Conservation (phyloP, 2,797 vertebrate genomes). For the Falco novaeseelandiae region DNA sequence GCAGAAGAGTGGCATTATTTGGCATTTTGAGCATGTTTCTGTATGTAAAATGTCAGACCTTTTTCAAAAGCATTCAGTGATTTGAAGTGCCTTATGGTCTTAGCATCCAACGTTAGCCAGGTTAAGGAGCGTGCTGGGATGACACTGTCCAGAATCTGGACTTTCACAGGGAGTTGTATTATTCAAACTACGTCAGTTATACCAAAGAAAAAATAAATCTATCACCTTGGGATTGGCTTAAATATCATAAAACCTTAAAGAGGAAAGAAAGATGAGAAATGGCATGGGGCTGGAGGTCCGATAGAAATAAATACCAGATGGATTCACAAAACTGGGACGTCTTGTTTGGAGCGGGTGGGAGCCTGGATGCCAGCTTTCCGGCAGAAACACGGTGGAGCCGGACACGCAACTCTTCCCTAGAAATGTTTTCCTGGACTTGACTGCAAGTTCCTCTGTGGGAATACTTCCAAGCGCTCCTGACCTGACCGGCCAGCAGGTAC, state of each 20-base stretch:
- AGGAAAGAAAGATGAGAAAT: not conserved
- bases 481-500: not conserved
- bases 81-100: not conserved
- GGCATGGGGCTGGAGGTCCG: accelerated
- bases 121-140: not conserved
- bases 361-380: not conserved
- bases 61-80: not conserved
- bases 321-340: not conserved
- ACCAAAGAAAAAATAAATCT: not conserved
- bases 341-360: not conserved
- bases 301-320: not conserved
- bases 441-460: not conserved
- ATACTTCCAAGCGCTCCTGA: not conserved
- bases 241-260: not conserved
- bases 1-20: not conserved
- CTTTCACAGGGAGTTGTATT: not conserved
- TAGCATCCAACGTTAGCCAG: not conserved
- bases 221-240: not conserved
- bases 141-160: not conserved
- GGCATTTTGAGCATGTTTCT: not conserved
- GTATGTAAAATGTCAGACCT: not conserved
- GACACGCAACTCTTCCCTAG: not conserved
- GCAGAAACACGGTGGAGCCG: not conserved
- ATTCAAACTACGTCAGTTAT: not conserved
- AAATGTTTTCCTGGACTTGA: not conserved